Conservation (phyloP, 2,888 invertebrate species). For the Temnothorax ravouxi region DNA sequence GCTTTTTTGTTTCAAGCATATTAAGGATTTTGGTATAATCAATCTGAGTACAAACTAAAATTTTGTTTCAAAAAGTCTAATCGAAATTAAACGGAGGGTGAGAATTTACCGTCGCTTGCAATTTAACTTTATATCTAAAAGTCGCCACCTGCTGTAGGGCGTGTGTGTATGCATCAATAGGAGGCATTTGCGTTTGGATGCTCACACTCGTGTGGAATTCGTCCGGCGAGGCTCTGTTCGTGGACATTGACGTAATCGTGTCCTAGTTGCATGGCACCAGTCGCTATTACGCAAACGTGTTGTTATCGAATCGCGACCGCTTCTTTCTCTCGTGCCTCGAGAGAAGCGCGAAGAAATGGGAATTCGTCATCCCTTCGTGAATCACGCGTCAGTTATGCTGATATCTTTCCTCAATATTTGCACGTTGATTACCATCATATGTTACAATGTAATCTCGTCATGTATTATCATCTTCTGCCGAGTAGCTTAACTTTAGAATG, state of each 20-base stretch:
- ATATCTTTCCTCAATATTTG: slow-evolving; percentile 24
- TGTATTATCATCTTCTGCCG: not conserved
- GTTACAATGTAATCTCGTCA: not conserved
- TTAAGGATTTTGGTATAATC: not conserved
- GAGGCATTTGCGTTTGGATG: slow-evolving; percentile 34
- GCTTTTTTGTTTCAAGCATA: not conserved
- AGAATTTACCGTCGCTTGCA: not conserved
- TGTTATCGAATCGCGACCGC: slow-evolving; percentile 40
- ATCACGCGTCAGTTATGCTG: not conserved
- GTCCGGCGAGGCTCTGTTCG: slow-evolving; percentile 35
- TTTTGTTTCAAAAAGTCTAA: slow-evolving; percentile 1
- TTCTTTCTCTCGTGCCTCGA: slow-evolving; percentile 36
- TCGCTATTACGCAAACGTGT: slow-evolving; percentile 68
- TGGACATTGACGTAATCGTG: slow-evolving; percentile 69
- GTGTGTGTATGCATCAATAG: slow-evolving; percentile 53
- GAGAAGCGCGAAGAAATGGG: not conserved
- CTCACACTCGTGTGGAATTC: slow-evolving; percentile 64
- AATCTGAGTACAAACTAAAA: not conserved
- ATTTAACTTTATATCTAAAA: not conserved
- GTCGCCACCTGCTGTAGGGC: not conserved
- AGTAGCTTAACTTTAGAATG: not conserved
- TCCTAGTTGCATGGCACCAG: slow-evolving; percentile 62
- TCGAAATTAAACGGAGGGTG: not conserved
- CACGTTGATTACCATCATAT: not conserved
- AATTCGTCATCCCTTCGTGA: slow-evolving; percentile 5